Evolutionary conservation across 2,113 vertebrate species (phyloP).

Genomic region (Bufo bufo): DNA sequence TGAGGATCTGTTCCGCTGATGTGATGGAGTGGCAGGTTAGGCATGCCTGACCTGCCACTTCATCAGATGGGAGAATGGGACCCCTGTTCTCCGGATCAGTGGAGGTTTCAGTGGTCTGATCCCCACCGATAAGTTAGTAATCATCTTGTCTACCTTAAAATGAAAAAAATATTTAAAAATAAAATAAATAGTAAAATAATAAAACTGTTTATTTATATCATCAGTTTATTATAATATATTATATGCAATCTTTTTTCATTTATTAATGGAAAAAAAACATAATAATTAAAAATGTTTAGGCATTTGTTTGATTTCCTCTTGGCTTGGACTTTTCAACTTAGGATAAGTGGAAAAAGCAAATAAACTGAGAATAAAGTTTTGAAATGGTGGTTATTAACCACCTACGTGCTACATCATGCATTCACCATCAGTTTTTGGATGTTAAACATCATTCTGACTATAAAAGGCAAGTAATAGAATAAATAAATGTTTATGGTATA

Average conservation of each 20-base stretch:
- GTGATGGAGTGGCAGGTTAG: too few species aligned
- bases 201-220: not conserved
- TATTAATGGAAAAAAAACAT: not conserved
- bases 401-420: not conserved
- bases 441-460: not conserved
- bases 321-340: too few species aligned
- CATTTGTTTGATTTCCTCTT: not conserved
- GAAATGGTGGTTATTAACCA: not conserved
- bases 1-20: too few species aligned
- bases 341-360: not conserved
- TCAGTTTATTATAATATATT: too few species aligned
- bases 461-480: conserved; percentile 10
- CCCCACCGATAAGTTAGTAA: too few species aligned
- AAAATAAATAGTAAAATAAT: not conserved
- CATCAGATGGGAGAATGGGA: too few species aligned
- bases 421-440: not conserved
- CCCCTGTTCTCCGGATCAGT: too few species aligned
- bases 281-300: too few species aligned
- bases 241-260: not conserved
- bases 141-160: too few species aligned
- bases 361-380: not conserved
- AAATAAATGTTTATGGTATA: conserved; percentile 41
- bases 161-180: not conserved
- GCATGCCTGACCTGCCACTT: too few species aligned
- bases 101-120: too few species aligned